A percentile compares a stretch with the other conserved stretches of the same genome.
Evolutionary conservation across 2,113 vertebrate species (phyloP).

Genomic region (Oostethus manadensis): DNA sequence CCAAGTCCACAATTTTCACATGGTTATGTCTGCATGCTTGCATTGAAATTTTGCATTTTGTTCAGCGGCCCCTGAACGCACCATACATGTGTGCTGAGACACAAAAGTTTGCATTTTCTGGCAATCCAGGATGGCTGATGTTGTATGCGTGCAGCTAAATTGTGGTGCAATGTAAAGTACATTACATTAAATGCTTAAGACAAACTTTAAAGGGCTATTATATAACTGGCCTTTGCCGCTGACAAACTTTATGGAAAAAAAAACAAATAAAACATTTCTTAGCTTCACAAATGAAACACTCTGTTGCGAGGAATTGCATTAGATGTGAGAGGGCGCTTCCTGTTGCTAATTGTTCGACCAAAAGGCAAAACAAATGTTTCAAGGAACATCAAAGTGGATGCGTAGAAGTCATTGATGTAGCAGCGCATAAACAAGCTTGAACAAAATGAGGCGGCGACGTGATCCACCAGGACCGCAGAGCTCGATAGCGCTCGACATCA

Average conservation of each 20-base stretch:
- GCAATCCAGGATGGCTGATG: no score
- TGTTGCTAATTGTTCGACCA: constrained; percentile 57
- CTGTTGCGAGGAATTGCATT: constrained; percentile 39
- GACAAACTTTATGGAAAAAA: constrained; percentile 8
- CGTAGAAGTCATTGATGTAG: constrained; percentile 44
- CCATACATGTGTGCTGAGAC: no score
- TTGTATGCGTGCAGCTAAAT: no score
- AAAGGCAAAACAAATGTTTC: constrained; percentile 54
- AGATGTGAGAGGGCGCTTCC: constrained; percentile 18
- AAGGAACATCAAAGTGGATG: constrained; percentile 57
- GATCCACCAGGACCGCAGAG: constrained; percentile 34
- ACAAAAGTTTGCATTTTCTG: no score
- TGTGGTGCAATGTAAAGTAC: no score
- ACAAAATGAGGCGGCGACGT: constrained; percentile 46
- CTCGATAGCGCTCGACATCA: constrained; percentile 43
- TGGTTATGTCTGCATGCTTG: no score
- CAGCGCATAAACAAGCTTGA: constrained; percentile 36
- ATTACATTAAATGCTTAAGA: no score
- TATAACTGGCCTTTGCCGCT: neutral
- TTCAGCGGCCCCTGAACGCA: no score
- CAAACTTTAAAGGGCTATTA: no score
- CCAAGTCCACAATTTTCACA: no score
- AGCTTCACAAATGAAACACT: constrained; percentile 19
- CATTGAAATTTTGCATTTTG: no score
- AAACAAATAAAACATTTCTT: constrained; percentile 7